Base-by-base conservation (phyloP, 2,113 vertebrate species). In the Misgurnus anguillicaudatus region DNA sequence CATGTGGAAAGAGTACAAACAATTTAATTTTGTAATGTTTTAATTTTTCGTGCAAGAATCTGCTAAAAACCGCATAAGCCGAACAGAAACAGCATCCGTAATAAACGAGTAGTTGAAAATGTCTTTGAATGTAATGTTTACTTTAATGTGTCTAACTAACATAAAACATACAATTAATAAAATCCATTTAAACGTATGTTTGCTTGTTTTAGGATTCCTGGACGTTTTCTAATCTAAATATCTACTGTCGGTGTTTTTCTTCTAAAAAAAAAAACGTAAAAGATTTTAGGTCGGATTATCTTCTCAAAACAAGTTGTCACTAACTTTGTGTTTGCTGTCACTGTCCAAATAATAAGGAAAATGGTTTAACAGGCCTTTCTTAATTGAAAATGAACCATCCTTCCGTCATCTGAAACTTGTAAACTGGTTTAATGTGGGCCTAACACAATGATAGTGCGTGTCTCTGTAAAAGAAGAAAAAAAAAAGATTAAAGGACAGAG, bases 381-480 rank as follows among this genome's bases (percentile, higher is more conserved):
- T 77, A 19, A 57, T 19, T 51, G 42, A 21, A 38, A 61, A 9
- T n/a, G 6, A 16, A 76, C 8, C 65, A 42, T 19, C n/a, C 21
- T 39, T 24, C 41, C 42, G 17, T 24, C 48, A 39, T 64, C 9
- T 67, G 1, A 70, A 80, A 81, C 79, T 51, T 76, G 42, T 51
- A 19, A 63, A 64, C 19, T 55, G 24, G 21, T 17, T 63, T 10
- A 6, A 16, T n/a, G 39, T n/a, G 42, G 63, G 65, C 65, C 65
- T 60, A 48, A 69, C 45, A 77, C 38, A 58, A 45, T 67, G 66
- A 60, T 24, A 58, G 36, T 77, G 75, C 39, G 64, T 51, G 42
- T 67, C 41, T 47, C 19, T 45, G 11, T 77, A 55, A 57, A 55
- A 13, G 41, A 70, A 47, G 24, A 31, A 31, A 31, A 68, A n/a